Evolutionary conservation across 1,140 invertebrate species (phyloP).

Genomic region (Drosophila rhopaloa): DNA sequence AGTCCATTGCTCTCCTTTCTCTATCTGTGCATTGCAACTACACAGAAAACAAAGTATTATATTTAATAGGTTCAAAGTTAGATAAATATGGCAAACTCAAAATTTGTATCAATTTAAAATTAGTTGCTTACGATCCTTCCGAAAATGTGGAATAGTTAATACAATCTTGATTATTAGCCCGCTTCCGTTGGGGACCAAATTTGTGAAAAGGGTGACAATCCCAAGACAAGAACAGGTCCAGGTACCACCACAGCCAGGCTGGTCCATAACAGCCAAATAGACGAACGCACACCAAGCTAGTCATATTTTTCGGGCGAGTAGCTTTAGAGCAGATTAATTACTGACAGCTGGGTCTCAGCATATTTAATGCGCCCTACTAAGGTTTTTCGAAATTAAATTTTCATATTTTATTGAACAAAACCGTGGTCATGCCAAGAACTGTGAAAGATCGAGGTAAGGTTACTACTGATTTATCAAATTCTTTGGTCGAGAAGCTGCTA

Average conservation of each 20-base stretch:
- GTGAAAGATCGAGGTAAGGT: no score
- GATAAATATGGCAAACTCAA: no score
- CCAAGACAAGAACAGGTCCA: conserved; percentile 9
- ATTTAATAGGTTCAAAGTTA: no score
- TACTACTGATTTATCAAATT: neutral
- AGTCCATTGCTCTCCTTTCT: conserved; percentile 13
- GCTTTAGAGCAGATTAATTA: conserved; percentile 25
- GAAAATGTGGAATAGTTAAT: no score
- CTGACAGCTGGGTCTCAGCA: neutral
- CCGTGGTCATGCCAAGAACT: neutral
- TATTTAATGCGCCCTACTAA: no score
- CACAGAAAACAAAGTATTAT: neutral
- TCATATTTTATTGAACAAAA: no score
- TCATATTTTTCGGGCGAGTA: conserved; percentile 13
- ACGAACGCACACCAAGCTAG: neutral
- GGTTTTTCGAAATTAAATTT: no score
- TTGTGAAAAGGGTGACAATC: conserved; percentile 32
- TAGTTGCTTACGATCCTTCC: no score
- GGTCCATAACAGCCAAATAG: neutral
- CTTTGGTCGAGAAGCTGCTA: neutral
- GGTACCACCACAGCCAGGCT: neutral
- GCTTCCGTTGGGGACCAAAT: conserved; percentile 6
- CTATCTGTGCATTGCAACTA: neutral
- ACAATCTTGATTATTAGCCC: no score
- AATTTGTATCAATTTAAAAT: no score